Conservation (phyloP, 2,888 invertebrate species). For the Ophion ventricosus region DNA sequence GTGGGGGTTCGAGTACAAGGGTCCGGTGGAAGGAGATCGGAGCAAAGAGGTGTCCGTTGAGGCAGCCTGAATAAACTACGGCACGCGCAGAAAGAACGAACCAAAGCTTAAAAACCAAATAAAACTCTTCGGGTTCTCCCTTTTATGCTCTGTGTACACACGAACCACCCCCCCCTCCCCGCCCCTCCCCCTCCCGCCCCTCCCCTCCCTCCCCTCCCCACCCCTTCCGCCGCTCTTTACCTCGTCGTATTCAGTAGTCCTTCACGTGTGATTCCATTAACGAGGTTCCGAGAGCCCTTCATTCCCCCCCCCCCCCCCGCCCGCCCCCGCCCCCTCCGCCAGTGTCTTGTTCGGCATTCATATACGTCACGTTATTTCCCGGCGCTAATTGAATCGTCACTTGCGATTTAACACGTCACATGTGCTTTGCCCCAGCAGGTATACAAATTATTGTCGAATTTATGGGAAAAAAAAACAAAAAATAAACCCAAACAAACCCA, state of each 20-base stretch:
- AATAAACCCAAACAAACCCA: no score
- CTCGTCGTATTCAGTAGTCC: constrained; percentile 55
- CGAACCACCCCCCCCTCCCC: not conserved
- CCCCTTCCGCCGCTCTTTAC: not conserved
- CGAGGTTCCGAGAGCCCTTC: constrained; percentile 41
- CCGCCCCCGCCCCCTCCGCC: constrained; percentile 16
- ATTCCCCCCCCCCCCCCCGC: constrained; percentile 19
- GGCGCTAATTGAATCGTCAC: constrained; percentile 47
- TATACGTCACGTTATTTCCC: constrained; percentile 50
- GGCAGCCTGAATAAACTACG: constrained; percentile 72
- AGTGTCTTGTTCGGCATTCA: constrained; percentile 37
- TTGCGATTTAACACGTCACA: constrained; percentile 29
- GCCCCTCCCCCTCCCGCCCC: not conserved
- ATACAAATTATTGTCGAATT: not conserved
- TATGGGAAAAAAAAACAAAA: not conserved
- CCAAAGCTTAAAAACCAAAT: constrained; percentile 69
- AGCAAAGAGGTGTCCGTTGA: constrained; percentile 66
- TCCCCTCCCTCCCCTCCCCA: not conserved
- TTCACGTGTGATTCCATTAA: constrained; percentile 61
- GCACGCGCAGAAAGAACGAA: constrained; percentile 69
- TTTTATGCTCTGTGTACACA: not conserved
- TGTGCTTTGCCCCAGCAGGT: not conserved
- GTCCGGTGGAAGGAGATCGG: constrained; percentile 53
- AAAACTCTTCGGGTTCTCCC: constrained; percentile 58
- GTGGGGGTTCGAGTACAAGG: constrained; percentile 37